Conservation (phyloP, 2,888 invertebrate species). For the Spilosoma lubricipeda region DNA sequence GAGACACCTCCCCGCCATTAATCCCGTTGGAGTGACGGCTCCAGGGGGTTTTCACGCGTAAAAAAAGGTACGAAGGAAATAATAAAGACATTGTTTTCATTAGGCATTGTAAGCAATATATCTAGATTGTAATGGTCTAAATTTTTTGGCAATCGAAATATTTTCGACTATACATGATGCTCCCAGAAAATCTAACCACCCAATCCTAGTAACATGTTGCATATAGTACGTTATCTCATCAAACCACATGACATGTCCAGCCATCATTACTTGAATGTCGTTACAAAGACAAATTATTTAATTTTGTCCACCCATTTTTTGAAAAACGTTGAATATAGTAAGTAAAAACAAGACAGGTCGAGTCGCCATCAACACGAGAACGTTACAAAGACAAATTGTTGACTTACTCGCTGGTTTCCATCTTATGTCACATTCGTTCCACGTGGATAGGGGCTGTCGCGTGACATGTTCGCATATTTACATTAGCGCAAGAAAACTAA, state of each 20-base stretch:
- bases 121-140: too few species aligned
- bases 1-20: too few species aligned
- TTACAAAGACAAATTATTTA: too few species aligned
- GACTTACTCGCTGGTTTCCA: slow-evolving; percentile 2
- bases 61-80: not conserved
- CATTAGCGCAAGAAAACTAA: slow-evolving; percentile 4
- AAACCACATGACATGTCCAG: too few species aligned
- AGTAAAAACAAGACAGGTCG: not conserved
- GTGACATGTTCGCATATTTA: slow-evolving; percentile 20
- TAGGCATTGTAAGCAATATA: not conserved
- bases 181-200: too few species aligned
- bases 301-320: not conserved
- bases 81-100: not conserved
- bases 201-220: too few species aligned
- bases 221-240: too few species aligned
- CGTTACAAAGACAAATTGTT: slow-evolving; percentile 1
- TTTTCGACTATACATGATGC: not conserved
- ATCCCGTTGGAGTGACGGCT: too few species aligned
- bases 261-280: too few species aligned
- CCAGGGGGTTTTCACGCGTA: too few species aligned
- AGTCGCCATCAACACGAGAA: not conserved
- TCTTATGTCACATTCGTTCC: slow-evolving; percentile 20
- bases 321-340: not conserved
- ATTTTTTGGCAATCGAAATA: not conserved
- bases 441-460: slow-evolving; percentile 12